Percentiles rank a stretch among this genome's conserved stretches.
These are phyloP conservation scores for Myodes glareolus DNA, from an alignment of 2,113 vertebrate genomes.

Conservation along the genomic window DNA sequence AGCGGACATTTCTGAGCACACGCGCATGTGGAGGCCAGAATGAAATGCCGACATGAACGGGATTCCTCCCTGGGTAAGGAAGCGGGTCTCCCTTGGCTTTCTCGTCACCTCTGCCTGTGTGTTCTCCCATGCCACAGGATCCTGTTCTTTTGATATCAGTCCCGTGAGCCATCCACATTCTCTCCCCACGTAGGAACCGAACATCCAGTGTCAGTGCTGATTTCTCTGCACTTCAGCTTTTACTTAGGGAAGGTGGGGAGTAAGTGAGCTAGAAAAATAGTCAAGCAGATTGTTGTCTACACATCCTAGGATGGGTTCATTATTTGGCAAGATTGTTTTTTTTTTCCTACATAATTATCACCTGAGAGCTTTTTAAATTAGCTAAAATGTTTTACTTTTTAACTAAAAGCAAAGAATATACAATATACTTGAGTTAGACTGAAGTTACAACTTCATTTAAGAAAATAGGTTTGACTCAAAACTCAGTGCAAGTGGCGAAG, in stretches of 20 bases:
- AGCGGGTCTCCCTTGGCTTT: constrained; percentile 75
- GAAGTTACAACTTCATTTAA: constrained; percentile 89
- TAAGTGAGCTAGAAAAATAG: constrained; percentile 86
- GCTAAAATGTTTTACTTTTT: constrained; percentile 86
- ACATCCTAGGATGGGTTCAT: constrained; percentile 88
- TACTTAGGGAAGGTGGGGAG: constrained; percentile 84
- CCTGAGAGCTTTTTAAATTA: constrained; percentile 91
- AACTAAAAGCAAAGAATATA: constrained; percentile 89
- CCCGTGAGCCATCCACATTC: constrained; percentile 79
- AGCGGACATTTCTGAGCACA: constrained; percentile 63
- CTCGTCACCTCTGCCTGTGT: constrained; percentile 67
- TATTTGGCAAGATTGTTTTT: constrained; percentile 91
- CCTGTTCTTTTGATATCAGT: constrained; percentile 76
- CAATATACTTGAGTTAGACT: constrained; percentile 89
- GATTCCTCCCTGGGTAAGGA: constrained; percentile 68
- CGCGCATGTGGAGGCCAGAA: constrained; percentile 43
- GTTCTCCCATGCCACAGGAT: constrained; percentile 46
- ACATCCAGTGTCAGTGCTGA: constrained; percentile 79
- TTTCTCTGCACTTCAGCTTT: constrained; percentile 81
- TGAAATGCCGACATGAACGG: constrained; percentile 47
- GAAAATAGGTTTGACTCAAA: constrained; percentile 90
- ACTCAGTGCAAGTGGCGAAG: constrained; percentile 93
- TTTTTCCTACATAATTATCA: constrained; percentile 88
- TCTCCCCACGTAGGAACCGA: constrained; percentile 82
- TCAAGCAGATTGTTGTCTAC: constrained; percentile 88